Evolutionary conservation across 2,888 invertebrate genomes (phyloP).

Genomic region (Bruchidius siliquastri): DNA sequence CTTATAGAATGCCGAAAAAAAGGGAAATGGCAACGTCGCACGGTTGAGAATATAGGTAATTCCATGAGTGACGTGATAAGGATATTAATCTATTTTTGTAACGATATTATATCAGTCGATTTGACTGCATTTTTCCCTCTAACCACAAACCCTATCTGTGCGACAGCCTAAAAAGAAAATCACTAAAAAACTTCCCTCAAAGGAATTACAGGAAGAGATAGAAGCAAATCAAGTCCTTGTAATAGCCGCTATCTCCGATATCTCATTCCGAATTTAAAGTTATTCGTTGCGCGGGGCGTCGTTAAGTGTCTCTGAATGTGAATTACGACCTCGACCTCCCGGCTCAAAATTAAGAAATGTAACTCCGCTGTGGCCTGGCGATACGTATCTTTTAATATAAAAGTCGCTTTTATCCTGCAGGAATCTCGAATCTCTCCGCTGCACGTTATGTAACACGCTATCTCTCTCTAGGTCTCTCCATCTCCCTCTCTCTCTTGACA

Average conservation of each 20-base stretch:
- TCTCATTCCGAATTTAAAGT: not conserved
- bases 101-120: too few relatives aligned
- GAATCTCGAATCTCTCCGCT: slow-evolving; percentile 16
- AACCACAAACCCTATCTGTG: too few relatives aligned
- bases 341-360: slow-evolving; percentile 31
- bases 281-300: not conserved
- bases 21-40: too few relatives aligned
- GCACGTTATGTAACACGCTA: too few relatives aligned
- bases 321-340: slow-evolving; percentile 29
- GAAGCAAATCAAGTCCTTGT: not conserved
- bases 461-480: slow-evolving; percentile 13
- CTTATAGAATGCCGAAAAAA: too few relatives aligned
- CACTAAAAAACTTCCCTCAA: not conserved
- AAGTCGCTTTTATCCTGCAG: slow-evolving; percentile 24
- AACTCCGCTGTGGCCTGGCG: slow-evolving; percentile 19
- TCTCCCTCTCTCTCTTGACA: slow-evolving; percentile 15
- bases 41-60: too few relatives aligned
- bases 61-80: too few relatives aligned
- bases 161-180: not conserved
- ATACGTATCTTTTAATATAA: slow-evolving; percentile 32
- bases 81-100: too few relatives aligned
- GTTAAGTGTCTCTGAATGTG: slow-evolving; percentile 27
- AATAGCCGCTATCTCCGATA: not conserved
- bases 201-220: not conserved
- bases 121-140: too few relatives aligned